Evolutionary conservation across 2,797 vertebrate genomes (phyloP), one percentile per base, ranked within the genome.

Genomic region (Limnodromus scolopaceus): DNA sequence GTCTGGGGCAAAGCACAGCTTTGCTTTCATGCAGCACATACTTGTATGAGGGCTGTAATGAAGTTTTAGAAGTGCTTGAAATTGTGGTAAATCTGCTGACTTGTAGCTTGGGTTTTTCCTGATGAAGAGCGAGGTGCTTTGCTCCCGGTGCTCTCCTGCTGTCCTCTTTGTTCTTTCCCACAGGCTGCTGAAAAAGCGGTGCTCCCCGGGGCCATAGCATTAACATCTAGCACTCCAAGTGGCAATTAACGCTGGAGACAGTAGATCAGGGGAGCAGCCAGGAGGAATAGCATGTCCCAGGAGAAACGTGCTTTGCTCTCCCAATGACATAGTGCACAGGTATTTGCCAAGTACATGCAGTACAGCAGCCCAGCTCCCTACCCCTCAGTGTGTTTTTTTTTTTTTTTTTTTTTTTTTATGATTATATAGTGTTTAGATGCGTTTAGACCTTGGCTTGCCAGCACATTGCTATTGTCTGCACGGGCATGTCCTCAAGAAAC

Each of bases 381-480:
- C 57, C 30, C 79, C 25, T 60, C 20, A 16, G 39, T n/a, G 46
- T 51, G 66, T 9, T 55, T 12, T 55, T 41, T 32, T 4, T n/a
- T 45, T 45, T 76, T 84, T n/a, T 39, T 66, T 74, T n/a, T 55
- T 45, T 46, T 79, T 84, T 36, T 39, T 63, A 80, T 36, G 12
- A 78, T 81, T 85, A 22, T 57, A 24, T 78, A 78, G 61, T 71
- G 39, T 85, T 95, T 78, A 87, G 92, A 64, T 87, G 61, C 32
- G 2, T 89, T 92, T 77, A 95, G 89, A 75, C 64, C 38, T 71
- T 46, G 87, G 87, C 89, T 89, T 94, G 95, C 65, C 61, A 58
- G 91, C 57, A 43, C 92, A 85, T 9, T 92, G 68, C 82, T 93
- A 58, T 85, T 93, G 96, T 96, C 75, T 96, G 96, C 71, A 83